These are phyloP conservation scores for Elmis aenea DNA, from an alignment of 2,888 invertebrate genomes.

Conservation along the genomic window DNA sequence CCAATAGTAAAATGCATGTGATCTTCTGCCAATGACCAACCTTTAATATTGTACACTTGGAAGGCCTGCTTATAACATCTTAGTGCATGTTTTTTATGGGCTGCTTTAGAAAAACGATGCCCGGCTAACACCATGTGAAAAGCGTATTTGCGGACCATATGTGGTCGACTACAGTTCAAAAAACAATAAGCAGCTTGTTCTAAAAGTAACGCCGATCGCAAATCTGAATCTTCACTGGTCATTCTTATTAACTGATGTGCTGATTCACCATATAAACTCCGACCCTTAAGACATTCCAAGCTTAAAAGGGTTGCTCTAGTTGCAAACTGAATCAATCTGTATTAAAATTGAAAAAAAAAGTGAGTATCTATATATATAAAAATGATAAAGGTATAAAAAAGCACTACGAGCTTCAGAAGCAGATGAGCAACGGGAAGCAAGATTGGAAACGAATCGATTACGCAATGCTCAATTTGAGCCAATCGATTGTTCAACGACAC, in stretches of 20 bases:
- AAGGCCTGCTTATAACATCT: conserved; percentile 89
- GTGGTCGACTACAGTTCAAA: conserved; percentile 58
- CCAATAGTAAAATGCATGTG: conserved; percentile 94
- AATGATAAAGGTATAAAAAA: background rate
- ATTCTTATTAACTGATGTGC: conserved; percentile 91
- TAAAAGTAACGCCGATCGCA: conserved; percentile 86
- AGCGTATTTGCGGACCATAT: conserved; percentile 87
- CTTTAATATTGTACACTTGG: conserved; percentile 65
- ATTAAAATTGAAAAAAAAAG: conserved; percentile 32
- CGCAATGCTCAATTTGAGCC: no score
- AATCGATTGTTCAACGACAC: no score
- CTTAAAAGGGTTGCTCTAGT: conserved; percentile 87
- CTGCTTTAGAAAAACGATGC: conserved; percentile 89
- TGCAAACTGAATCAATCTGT: conserved; percentile 89
- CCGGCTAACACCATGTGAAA: conserved; percentile 96
- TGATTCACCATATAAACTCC: conserved; percentile 82
- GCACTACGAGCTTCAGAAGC: no score
- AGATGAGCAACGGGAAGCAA: no score
- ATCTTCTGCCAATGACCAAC: conserved; percentile 91
- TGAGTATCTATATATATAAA: no score
- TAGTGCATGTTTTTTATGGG: conserved; percentile 86
- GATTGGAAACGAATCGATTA: no score
- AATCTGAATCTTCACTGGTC: conserved; percentile 96
- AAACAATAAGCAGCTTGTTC: conserved; percentile 96
- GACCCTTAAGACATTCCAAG: conserved; percentile 77